Base-by-base conservation (phyloP, 2,797 vertebrate species). In the Bryconaethiops microstoma region DNA sequence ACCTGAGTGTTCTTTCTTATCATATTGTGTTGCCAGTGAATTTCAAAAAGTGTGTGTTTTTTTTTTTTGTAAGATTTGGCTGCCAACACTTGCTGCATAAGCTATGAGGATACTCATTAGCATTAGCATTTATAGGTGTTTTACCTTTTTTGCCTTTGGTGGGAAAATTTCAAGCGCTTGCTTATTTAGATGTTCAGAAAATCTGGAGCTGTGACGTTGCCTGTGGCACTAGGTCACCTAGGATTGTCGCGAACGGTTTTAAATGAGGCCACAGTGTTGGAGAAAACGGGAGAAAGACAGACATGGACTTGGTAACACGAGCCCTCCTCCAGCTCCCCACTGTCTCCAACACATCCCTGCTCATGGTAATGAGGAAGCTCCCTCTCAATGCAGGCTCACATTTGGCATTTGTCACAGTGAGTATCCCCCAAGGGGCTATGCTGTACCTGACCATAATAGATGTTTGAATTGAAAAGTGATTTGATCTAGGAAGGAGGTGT, bases 371-470 rank as follows among this genome's bases (percentile, higher is more conserved):
- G 84, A 89, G 79, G 84, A 82, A 74, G 42, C 85, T 89, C 39
- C 40, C 70, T 65, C 74, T 77, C 82, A 81, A 83, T 77, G 63
- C 91, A 88, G 83, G 87, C 88, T 90, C 89, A 86, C 85, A 81
- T 91, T 92, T 90, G 78, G 23, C 84, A 82, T 90, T 90, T 88
- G 89, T 90, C 89, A 83, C 85, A 81, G 87, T 84, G 79, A 85
- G 84, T 45, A 77, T 91, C 89, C 84, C 90, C 79, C 84, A 84
- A 73, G 35, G 88, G 91, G 86, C 90, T 73, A 21, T 82, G 84
- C 81, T 84, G 84, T 78, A 78, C 88, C 88, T 86, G 86, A 88
- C 84, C 85, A 88, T 87, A 91, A 90, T 86, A 87, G 89, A 91
- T 87, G 83, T 85, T 87, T 82, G 83, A 87, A 87, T 87, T 81